Evolutionary conservation across 2,797 vertebrate species (phyloP).

Genomic region (Notamacropus eugenii): DNA sequence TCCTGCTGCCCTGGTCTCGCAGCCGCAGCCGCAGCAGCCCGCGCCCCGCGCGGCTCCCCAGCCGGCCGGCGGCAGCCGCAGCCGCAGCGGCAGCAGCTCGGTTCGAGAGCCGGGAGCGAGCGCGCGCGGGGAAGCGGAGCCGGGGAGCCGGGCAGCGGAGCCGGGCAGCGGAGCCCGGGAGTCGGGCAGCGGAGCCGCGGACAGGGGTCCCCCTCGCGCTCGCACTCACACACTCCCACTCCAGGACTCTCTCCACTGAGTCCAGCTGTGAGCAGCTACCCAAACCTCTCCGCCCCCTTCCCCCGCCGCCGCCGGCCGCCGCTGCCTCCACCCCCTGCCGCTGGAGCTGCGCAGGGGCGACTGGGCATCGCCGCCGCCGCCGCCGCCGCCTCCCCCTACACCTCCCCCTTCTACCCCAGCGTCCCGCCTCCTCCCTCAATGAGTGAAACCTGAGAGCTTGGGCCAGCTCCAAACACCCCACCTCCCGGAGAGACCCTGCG

Average conservation of each 20-base stretch:
- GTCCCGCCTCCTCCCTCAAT: not conserved
- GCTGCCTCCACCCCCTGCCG: constrained; percentile 43
- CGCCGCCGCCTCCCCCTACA: not conserved
- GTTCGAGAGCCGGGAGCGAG: not conserved
- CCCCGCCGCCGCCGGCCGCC: not conserved
- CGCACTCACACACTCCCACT: constrained; percentile 41
- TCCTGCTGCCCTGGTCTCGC: not conserved
- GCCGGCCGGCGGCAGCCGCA: not conserved
- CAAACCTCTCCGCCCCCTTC: not conserved
- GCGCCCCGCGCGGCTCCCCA: not conserved
- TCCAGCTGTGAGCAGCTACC: not conserved
- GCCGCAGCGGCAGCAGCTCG: not conserved
- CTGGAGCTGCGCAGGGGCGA: not conserved
- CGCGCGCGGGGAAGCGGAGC: not conserved
- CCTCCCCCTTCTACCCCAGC: not conserved
- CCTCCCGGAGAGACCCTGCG: not conserved
- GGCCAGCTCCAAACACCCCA: not conserved
- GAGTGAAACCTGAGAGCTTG: constrained; percentile 56
- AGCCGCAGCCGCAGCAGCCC: not conserved
- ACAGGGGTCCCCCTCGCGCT: not conserved
- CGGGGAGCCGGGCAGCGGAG: too few relatives aligned
- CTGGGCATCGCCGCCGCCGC: not conserved
- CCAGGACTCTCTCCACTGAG: not conserved
- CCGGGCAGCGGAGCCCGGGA: not conserved
- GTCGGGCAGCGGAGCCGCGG: not conserved